These are phyloP conservation scores for Trachelus stipa DNA, from an alignment of 2,888 invertebrate genomes.

Conservation along the genomic window DNA sequence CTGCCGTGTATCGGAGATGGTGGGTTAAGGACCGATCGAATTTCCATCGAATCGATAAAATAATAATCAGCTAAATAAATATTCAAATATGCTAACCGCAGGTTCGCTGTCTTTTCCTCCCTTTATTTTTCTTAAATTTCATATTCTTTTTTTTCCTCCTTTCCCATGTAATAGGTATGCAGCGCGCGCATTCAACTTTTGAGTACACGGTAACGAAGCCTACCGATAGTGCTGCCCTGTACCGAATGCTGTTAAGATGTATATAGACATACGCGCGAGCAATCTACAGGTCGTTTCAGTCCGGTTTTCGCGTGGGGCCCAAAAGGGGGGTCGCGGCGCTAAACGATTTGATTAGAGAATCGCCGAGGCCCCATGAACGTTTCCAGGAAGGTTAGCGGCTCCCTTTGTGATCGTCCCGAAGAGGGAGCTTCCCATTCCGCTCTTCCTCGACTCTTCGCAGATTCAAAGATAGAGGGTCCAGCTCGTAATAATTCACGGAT, in stretches of 20 bases:
- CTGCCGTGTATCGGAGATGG: conserved; percentile 5
- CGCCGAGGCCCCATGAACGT: conserved; percentile 17
- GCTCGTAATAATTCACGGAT: conserved; percentile 50
- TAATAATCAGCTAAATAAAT: conserved; percentile 27
- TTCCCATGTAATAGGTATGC: conserved; percentile 20
- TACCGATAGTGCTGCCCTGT: conserved; percentile 13
- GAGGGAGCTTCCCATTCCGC: conserved; percentile 26
- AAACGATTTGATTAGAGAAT: conserved; percentile 27
- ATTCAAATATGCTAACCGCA: conserved; percentile 25
- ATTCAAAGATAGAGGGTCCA: conserved; percentile 46
- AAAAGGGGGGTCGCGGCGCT: conserved; percentile 17
- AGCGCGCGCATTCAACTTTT: conserved; percentile 12
- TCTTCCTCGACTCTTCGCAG: conserved; percentile 38
- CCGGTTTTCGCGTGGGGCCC: conserved; percentile 2
- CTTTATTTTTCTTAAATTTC: neutral
- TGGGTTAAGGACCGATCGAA: conserved; percentile 8
- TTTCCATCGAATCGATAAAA: conserved; percentile 21
- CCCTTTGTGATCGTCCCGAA: conserved; percentile 20
- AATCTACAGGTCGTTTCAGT: neutral
- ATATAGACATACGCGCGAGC: neutral
- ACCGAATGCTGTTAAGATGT: neutral
- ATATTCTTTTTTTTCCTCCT: neutral
- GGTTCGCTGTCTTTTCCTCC: conserved; percentile 3
- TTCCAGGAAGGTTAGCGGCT: conserved; percentile 19
- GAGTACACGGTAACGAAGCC: conserved; percentile 21